phyloP scores from a whole-genome alignment of 2,888 invertebrate genomes.

The Pachliopta kotzebuea region DNA sequence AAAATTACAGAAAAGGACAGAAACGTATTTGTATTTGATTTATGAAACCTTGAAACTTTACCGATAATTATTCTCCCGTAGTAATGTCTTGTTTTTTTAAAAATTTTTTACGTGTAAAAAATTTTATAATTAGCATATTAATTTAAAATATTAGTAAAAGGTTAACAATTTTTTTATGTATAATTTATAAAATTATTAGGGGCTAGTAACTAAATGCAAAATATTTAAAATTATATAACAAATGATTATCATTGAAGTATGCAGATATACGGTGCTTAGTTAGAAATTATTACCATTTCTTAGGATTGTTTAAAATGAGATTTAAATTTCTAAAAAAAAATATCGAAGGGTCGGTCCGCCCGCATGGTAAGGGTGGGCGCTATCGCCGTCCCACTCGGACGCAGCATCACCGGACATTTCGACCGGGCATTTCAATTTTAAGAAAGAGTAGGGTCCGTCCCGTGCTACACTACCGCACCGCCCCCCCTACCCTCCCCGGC shows the following conservation, averaged over 20 bases:
- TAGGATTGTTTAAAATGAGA: conserved; percentile 49
- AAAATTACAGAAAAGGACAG: neutral
- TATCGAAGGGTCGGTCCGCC: conserved; percentile 73
- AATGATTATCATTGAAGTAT: no score
- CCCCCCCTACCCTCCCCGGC: conserved; percentile 44
- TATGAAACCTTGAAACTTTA: conserved; percentile 32
- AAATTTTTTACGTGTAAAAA: neutral
- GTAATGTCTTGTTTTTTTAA: neutral
- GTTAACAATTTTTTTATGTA: no score
- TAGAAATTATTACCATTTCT: conserved; percentile 19
- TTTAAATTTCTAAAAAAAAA: conserved; percentile 68
- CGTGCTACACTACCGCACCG: conserved; percentile 56
- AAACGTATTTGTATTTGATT: conserved; percentile 27
- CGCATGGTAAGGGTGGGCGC: conserved; percentile 79
- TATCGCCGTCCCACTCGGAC: conserved; percentile 79
- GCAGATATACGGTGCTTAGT: neutral
- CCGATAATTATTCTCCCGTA: neutral
- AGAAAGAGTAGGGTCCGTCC: conserved; percentile 79
- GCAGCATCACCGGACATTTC: conserved; percentile 81
- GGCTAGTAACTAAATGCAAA: no score
- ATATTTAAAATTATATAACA: no score
- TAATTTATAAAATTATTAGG: no score
- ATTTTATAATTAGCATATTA: neutral
- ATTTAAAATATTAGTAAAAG: neutral
- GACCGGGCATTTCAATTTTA: conserved; percentile 82